Conservation (phyloP, 2,888 invertebrate genomes). For the Falcaria lacertinaria region DNA sequence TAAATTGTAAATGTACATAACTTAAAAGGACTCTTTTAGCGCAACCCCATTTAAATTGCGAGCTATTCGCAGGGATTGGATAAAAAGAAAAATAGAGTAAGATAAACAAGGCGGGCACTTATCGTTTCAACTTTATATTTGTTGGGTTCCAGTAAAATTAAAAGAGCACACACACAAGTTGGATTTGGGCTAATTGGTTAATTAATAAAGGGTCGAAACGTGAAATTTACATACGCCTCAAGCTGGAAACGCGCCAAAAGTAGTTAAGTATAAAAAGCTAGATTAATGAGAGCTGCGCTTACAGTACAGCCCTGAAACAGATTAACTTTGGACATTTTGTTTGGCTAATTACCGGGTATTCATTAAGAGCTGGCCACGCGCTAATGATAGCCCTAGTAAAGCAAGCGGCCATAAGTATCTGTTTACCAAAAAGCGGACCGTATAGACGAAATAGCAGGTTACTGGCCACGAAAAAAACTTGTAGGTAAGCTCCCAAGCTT, state of each 20-base stretch:
- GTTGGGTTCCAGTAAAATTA: conserved; percentile 50
- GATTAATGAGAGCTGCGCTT: conserved; percentile 37
- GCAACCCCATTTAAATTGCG: conserved; percentile 37
- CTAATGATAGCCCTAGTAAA: too few relatives aligned
- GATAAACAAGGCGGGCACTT: conserved; percentile 39
- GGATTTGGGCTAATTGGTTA: conserved; percentile 72
- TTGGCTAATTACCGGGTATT: background rate
- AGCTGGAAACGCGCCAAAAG: conserved; percentile 60
- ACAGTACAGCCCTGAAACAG: conserved; percentile 5
- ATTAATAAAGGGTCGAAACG: conserved; percentile 63
- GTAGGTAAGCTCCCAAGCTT: too few relatives aligned
- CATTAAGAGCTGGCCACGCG: too few relatives aligned
- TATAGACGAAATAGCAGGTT: too few relatives aligned
- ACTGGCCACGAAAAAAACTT: too few relatives aligned
- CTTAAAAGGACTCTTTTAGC: conserved; percentile 13
- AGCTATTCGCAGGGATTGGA: conserved; percentile 36
- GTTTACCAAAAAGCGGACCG: too few relatives aligned
- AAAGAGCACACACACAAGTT: conserved; percentile 57
- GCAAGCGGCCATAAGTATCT: too few relatives aligned
- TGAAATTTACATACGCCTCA: conserved; percentile 57
- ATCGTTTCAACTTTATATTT: conserved; percentile 45
- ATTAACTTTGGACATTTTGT: background rate
- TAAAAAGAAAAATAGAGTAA: conserved; percentile 45
- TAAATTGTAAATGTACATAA: background rate
- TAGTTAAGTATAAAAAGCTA: conserved; percentile 52